These are phyloP conservation scores for Lysandra bellargus DNA, from an alignment of 2,888 invertebrate genomes.

Conservation along the genomic window DNA sequence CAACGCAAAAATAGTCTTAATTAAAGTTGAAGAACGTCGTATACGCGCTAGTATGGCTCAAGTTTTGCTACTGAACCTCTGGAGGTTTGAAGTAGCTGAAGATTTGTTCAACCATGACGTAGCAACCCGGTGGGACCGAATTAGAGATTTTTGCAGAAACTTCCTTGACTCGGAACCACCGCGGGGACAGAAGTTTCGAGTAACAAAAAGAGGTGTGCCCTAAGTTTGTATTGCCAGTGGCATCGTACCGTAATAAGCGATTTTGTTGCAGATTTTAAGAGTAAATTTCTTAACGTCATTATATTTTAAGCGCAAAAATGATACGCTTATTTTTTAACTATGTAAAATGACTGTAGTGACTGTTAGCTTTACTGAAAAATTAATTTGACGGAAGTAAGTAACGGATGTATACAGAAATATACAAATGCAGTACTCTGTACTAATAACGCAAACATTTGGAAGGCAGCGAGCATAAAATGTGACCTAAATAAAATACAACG, in stretches of 20 bases:
- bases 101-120: conserved; percentile 1
- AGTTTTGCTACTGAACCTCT: background rate
- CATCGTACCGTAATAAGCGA: background rate
- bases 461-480: background rate
- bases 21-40: background rate
- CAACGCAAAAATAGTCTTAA: background rate
- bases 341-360: background rate
- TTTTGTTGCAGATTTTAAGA: background rate
- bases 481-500: conserved; percentile 15
- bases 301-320: background rate
- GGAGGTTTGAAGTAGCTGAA: conserved; percentile 1
- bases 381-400: conserved; percentile 15
- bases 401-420: background rate
- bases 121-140: background rate
- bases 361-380: background rate
- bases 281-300: background rate
- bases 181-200: background rate
- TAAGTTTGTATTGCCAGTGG: background rate
- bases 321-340: background rate
- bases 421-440: background rate
- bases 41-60: background rate
- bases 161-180: background rate
- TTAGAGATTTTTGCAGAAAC: conserved; percentile 14
- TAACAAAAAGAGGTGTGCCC: background rate
- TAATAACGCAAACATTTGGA: background rate